phyloP scores from a whole-genome alignment of 2,888 invertebrate genomes.

The Metallyticus violacea region DNA sequence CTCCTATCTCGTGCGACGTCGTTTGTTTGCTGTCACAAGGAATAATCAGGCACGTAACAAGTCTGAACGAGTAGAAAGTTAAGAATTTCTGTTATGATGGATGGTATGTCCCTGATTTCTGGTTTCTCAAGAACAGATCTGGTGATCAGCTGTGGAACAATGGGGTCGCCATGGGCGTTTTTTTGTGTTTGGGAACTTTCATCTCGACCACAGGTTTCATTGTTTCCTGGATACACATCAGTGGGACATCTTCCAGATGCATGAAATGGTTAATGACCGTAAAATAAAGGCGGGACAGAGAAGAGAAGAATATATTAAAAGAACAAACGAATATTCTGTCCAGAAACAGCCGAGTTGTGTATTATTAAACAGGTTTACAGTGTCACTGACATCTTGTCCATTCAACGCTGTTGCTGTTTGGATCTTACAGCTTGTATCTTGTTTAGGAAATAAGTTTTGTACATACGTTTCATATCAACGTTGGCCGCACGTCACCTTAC shows the following conservation, averaged over 20 bases:
- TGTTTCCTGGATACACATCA: not conserved
- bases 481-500: too few species aligned
- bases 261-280: not conserved
- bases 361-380: not conserved
- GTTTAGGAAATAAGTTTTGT: too few species aligned
- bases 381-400: not conserved
- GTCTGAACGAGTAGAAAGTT: not conserved
- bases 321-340: not conserved
- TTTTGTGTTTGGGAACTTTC: not conserved
- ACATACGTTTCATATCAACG: too few species aligned
- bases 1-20: not conserved
- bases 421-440: too few species aligned
- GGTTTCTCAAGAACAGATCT: not conserved
- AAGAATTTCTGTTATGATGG: not conserved
- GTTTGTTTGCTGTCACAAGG: not conserved
- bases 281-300: not conserved
- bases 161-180: not conserved
- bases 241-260: not conserved
- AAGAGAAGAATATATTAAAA: not conserved
- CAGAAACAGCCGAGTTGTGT: not conserved
- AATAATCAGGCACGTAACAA: too few species aligned
- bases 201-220: not conserved
- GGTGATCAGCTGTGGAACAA: not conserved
- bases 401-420: too few species aligned
- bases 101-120: not conserved